Base-by-base conservation (phyloP, 2,888 invertebrate genomes). In the Syrphus vitripennis region DNA sequence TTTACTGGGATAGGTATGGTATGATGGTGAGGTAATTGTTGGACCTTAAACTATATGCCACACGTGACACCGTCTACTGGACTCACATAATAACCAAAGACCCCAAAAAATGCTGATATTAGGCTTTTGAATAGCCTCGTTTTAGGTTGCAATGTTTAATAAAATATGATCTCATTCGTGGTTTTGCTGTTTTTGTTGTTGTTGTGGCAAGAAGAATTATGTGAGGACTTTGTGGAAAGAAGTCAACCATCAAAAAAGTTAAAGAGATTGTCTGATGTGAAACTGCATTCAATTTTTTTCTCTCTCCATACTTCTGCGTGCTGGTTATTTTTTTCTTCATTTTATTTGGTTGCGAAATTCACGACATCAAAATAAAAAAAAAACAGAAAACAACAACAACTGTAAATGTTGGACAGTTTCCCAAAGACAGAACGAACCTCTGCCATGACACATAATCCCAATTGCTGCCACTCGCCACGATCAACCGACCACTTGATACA, bases 371-470 rank as follows among this genome's bases (percentile, higher is more conserved):
- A 59, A 59, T 4, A 16, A 59, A 45, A 55, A 16, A 55, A 55
- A 14, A 24, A 14, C 24, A 53, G 19, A 50, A 19, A 34, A 59
- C 50, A 42, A 63, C 70, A 42, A 53, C 29, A 34, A 59, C 72
- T 55, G 72, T 74, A 63, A 55, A 83, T 61, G 77, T 82, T 82
- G 71, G 70, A 80, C 79, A 84, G 71, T 84, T 83, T 84, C 71
- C 80, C 79, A 80, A 83, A 69, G 45, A 57, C 80, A 86, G 77
- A 81, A 81, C 81, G 77, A 81, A 81, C 81, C 81, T 81, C 86
- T 86, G 86, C 81, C 81, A 81, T 86, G 86, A 86, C 86, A 86
- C 77, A 86, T 82, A 81, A 86, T 86, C 77, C 81, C 86, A 86
- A 86, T 86, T 86, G 86, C 77, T 86, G 86, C 86, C 86, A 86